These are phyloP conservation scores for Loris lydekkerianus DNA, from an alignment of 2,797 vertebrate genomes.

Conservation along the genomic window DNA sequence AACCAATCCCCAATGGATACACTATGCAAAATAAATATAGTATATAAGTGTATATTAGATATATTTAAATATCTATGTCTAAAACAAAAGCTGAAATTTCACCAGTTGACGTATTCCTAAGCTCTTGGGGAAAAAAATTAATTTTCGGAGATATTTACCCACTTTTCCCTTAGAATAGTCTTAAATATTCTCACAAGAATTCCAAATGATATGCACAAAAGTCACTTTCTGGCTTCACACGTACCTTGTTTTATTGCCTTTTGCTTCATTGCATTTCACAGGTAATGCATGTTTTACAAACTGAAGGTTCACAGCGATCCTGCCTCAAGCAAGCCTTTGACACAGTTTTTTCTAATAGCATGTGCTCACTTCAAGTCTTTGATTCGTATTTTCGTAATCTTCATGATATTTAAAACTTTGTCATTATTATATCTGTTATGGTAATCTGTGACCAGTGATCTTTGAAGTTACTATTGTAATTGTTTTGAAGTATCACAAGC, in stretches of 20 bases:
- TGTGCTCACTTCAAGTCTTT: not conserved
- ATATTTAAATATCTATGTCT: not conserved
- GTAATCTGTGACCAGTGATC: not conserved
- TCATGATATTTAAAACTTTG: not conserved
- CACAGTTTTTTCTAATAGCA: not conserved
- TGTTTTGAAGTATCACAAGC: not conserved
- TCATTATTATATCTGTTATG: not conserved
- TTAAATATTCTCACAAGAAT: slow-evolving; percentile 25
- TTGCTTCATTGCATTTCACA: not conserved
- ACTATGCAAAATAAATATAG: not conserved
- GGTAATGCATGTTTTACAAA: not conserved
- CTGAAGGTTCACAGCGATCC: not conserved
- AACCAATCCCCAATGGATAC: not conserved
- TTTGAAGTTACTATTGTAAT: not conserved
- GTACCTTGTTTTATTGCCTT: not conserved
- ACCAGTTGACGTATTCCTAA: not conserved
- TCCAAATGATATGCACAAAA: not conserved
- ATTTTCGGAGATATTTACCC: not conserved
- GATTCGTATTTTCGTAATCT: not conserved
- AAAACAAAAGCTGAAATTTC: slow-evolving; percentile 52
- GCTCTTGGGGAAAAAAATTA: not conserved
- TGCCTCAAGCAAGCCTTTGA: not conserved
- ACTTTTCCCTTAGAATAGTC: not conserved
- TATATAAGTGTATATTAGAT: not conserved
- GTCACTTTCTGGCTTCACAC: slow-evolving; percentile 1